These are phyloP conservation scores for Acrocephalus arundinaceus DNA, from an alignment of 2,113 vertebrate species.

Conservation along the genomic window DNA sequence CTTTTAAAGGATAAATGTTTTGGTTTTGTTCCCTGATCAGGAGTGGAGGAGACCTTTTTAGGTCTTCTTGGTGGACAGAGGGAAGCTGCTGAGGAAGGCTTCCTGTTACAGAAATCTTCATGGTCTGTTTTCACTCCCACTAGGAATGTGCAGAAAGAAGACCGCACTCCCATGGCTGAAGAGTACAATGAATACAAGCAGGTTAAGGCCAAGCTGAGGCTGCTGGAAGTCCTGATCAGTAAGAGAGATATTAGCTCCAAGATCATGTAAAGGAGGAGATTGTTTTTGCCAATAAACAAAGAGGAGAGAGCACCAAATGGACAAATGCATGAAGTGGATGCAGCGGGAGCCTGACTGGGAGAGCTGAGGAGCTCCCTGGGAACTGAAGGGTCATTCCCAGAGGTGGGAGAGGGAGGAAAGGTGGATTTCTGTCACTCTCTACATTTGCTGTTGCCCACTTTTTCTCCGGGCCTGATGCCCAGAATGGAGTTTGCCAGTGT, in stretches of 20 bases:
- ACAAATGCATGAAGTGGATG: background rate
- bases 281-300: background rate
- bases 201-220: constrained; percentile 91
- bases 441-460: background rate
- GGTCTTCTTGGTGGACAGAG: background rate
- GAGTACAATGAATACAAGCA: constrained; percentile 98
- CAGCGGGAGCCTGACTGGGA: background rate
- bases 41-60: background rate
- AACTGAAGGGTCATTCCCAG: constrained; percentile 8
- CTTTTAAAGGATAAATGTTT: background rate
- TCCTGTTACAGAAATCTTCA: background rate
- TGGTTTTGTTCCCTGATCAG: background rate
- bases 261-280: constrained; percentile 62
- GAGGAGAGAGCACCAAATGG: background rate
- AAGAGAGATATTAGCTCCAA: constrained; percentile 86
- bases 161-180: constrained; percentile 88
- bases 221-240: constrained; percentile 96
- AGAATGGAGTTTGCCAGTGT: constrained; percentile 16
- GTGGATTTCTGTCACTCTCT: background rate
- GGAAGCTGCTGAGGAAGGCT: background rate
- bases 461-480: background rate
- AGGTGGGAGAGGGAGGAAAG: background rate
- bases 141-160: constrained; percentile 95
- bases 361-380: constrained; percentile 7
- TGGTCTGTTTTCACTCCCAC: background rate